Percentiles rank a stretch among this genome's conserved stretches.
Evolutionary conservation across 2,113 vertebrate genomes (phyloP).

Genomic region (Phylloscopus trochilus): DNA sequence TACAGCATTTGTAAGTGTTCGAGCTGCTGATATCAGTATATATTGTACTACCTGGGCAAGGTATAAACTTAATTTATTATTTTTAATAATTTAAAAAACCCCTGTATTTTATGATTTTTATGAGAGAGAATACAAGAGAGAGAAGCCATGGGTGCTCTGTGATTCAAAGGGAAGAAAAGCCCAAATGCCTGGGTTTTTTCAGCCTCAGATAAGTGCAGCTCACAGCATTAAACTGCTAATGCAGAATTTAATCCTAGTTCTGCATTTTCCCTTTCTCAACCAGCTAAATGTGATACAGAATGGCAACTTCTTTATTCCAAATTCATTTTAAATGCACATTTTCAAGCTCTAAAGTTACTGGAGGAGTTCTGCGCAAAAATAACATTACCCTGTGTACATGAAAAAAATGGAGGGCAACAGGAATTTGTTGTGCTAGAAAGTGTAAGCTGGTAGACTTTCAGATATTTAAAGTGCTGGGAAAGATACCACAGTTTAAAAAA

Average conservation of each 20-base stretch:
- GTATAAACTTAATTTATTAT: not conserved
- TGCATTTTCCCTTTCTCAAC: not conserved
- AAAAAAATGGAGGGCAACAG: not conserved
- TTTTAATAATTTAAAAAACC: not conserved
- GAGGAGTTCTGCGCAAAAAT: not conserved
- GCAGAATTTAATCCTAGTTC: not conserved
- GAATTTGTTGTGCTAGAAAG: not conserved
- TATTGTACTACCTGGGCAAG: not conserved
- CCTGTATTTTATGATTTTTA: not conserved
- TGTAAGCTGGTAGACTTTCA: not conserved
- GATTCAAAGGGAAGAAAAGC: not conserved
- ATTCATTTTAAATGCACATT: not conserved
- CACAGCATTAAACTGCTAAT: not conserved
- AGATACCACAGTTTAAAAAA: not conserved
- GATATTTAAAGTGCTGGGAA: not conserved
- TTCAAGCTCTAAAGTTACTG: not conserved
- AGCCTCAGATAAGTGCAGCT: not conserved
- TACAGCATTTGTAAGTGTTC: not conserved
- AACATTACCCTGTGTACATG: fast-evolving
- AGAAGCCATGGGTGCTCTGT: not conserved
- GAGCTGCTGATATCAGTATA: not conserved
- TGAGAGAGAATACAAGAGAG: not conserved
- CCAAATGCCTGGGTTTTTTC: not conserved
- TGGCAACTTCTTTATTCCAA: not conserved
- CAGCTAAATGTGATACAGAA: not conserved